Conservation (phyloP, 2,113 vertebrate genomes). For the Catagonus wagneri region DNA sequence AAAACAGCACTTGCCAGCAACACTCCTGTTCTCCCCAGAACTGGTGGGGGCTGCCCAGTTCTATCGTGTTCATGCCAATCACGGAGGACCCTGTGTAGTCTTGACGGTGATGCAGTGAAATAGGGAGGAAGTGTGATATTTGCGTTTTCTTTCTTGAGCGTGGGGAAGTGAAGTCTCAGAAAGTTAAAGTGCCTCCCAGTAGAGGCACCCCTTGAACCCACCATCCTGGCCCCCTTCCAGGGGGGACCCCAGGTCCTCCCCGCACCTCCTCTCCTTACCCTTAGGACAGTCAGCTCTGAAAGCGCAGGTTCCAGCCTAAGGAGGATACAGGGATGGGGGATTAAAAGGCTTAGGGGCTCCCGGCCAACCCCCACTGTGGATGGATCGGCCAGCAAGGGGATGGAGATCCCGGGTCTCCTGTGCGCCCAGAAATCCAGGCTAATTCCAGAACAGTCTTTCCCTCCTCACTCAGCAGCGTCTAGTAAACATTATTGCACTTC, state of each 20-base stretch:
- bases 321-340: too few species aligned
- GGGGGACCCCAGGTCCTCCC: not conserved
- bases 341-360: not conserved
- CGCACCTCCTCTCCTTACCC: not conserved
- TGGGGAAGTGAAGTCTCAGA: not conserved
- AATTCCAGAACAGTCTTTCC: slow-evolving; percentile 85
- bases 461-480: slow-evolving; percentile 83
- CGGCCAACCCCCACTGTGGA: not conserved
- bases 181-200: not conserved
- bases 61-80: fast-evolving
- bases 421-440: slow-evolving; percentile 82
- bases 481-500: slow-evolving; percentile 82
- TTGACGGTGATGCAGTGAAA: not conserved
- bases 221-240: not conserved
- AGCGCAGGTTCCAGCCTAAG: too few species aligned
- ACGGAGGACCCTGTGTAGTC: not conserved
- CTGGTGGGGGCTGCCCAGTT: not conserved
- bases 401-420: slow-evolving; percentile 64
- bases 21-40: not conserved
- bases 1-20: not conserved
- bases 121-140: not conserved
- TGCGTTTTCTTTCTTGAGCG: not conserved
- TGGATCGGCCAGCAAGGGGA: not conserved
- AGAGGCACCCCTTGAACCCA: not conserved
- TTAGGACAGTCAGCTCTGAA: not conserved